Evolutionary conservation across 1,140 invertebrate genomes (phyloP).

Genomic region (Grapholita molesta): DNA sequence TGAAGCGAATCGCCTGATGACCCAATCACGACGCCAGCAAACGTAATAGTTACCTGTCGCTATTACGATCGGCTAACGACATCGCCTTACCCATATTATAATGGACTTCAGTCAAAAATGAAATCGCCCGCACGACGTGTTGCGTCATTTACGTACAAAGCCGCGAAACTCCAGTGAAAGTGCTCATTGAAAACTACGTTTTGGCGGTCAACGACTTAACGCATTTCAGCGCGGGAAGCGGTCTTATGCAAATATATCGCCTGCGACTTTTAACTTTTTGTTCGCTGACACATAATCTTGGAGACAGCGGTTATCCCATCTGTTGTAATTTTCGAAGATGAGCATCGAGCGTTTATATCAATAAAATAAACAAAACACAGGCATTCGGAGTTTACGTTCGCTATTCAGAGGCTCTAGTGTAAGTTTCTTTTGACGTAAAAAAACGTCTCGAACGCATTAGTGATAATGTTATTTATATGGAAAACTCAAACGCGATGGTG

Average conservation of each 20-base stretch:
- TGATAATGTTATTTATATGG: too few relatives aligned
- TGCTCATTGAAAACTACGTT: constrained; percentile 38
- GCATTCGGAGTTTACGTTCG: too few relatives aligned
- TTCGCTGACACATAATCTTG: background rate
- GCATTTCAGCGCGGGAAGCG: background rate
- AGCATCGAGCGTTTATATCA: too few relatives aligned
- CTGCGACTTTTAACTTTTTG: background rate
- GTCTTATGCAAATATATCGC: constrained; percentile 24
- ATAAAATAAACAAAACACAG: too few relatives aligned
- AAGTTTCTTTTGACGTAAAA: too few relatives aligned
- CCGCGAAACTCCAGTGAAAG: constrained; percentile 66
- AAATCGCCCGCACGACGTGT: constrained; percentile 44
- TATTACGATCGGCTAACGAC: background rate
- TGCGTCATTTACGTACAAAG: constrained; percentile 48
- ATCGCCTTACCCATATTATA: background rate
- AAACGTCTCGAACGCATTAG: too few relatives aligned
- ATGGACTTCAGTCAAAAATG: constrained; percentile 35
- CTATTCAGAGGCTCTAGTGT: too few relatives aligned
- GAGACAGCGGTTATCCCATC: background rate
- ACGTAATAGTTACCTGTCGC: constrained; percentile 9
- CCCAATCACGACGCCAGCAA: background rate
- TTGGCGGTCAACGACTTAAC: constrained; percentile 37
- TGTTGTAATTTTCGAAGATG: background rate
- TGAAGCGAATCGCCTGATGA: background rate
- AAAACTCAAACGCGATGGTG: too few relatives aligned